A percentile compares a stretch with the other conserved stretches of the same genome.
These are phyloP conservation scores for Eriocheir sinensis DNA, from an alignment of 1,140 invertebrate species.

Conservation along the genomic window DNA sequence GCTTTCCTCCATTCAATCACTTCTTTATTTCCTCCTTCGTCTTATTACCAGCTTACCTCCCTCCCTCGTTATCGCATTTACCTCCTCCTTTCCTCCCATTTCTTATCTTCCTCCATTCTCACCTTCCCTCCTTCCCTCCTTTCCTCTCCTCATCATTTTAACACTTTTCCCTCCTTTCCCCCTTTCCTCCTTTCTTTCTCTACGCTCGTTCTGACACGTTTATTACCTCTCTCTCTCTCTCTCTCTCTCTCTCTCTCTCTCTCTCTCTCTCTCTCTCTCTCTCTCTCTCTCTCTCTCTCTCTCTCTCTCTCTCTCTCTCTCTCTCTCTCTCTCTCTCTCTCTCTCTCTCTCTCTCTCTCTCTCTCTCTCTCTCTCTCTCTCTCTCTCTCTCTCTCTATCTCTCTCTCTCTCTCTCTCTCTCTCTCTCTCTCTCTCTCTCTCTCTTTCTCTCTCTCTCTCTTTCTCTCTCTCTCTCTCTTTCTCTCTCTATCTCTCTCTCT, in stretches of 20 bases:
- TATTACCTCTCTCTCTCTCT: too few species aligned
- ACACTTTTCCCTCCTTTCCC: not conserved
- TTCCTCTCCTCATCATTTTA: not conserved
- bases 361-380: not conserved
- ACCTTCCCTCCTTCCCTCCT: not conserved
- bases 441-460: not conserved
- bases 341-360: too few species aligned
- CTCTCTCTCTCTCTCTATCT: conserved; percentile 7
- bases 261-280: not conserved
- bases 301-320: conserved; percentile 42
- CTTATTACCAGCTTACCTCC: not conserved
- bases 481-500: not conserved
- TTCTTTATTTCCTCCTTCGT: not conserved
- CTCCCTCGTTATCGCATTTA: not conserved
- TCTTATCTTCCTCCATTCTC: not conserved
- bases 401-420: conserved; percentile 31
- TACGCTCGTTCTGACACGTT: not conserved
- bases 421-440: conserved; percentile 31
- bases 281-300: conserved; percentile 50
- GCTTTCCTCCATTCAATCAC: not conserved
- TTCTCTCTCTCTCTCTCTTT: not conserved
- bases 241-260: not conserved
- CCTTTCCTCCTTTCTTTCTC: not conserved
- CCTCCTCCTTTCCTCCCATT: not conserved
- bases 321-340: not conserved